phyloP scores from a whole-genome alignment of 1,140 invertebrate genomes.

The Calephelis virginiensis region DNA sequence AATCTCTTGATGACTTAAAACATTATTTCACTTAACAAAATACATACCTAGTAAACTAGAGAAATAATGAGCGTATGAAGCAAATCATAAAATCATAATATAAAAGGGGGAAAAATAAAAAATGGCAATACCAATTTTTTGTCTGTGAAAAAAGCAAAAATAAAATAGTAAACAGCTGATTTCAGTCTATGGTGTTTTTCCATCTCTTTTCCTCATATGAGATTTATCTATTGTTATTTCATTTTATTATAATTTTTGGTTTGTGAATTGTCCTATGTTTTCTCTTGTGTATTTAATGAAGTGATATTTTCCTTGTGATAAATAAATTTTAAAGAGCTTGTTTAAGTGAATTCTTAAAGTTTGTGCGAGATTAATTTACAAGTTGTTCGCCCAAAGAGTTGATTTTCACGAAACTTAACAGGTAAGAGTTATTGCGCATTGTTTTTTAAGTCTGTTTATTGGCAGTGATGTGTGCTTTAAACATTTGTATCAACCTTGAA shows the following conservation, averaged over 20 bases:
- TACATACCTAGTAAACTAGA: too few species aligned
- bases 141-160: too few species aligned
- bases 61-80: too few species aligned
- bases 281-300: constrained; percentile 61
- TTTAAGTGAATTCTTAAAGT: constrained; percentile 36
- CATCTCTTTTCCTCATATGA: constrained; percentile 37
- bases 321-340: constrained; percentile 49
- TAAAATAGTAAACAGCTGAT: constrained; percentile 36
- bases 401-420: constrained; percentile 17
- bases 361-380: too few species aligned
- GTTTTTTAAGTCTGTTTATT: constrained; percentile 44
- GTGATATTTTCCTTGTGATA: constrained; percentile 53
- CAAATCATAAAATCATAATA: too few species aligned
- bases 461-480: constrained; percentile 46
- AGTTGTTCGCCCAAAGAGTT: too few species aligned
- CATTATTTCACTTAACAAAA: too few species aligned
- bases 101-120: too few species aligned
- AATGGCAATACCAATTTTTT: too few species aligned
- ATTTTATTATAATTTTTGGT: constrained; percentile 31
- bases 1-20: too few species aligned
- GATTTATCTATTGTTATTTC: constrained; percentile 26
- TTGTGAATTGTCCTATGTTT: constrained; percentile 49
- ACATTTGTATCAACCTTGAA: constrained; percentile 66
- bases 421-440: constrained; percentile 66
- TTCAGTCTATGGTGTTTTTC: constrained; percentile 38